Percentiles rank a stretch among this genome's conserved stretches.
phyloP scores from a whole-genome alignment of 2,797 vertebrate genomes.

The Zalophus californianus region DNA sequence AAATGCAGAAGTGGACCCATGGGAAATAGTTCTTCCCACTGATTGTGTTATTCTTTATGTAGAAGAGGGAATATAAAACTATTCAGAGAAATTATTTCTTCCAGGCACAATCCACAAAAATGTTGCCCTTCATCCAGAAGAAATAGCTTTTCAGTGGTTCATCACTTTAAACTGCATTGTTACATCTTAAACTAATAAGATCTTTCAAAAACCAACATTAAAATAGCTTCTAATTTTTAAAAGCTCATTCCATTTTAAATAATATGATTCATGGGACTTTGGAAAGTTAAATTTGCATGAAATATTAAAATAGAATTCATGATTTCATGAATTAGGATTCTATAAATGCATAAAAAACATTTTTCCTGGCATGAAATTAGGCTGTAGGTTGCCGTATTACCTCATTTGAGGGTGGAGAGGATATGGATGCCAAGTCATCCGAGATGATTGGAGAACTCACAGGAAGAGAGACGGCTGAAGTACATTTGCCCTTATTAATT shows the following conservation, averaged over 20 bases:
- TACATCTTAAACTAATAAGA: slow-evolving; percentile 10
- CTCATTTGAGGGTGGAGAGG: slow-evolving; percentile 85
- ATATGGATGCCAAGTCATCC: slow-evolving; percentile 66
- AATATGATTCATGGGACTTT: slow-evolving; percentile 26
- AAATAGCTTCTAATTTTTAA: slow-evolving; percentile 55
- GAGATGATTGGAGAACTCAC: slow-evolving; percentile 54
- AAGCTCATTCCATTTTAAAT: slow-evolving; percentile 56
- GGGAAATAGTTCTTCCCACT: background rate
- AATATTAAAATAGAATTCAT: background rate
- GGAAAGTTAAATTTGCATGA: slow-evolving; percentile 41
- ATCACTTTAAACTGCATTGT: background rate
- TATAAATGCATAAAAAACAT: background rate
- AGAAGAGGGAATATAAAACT: background rate
- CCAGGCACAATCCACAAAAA: background rate
- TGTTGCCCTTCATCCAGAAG: background rate
- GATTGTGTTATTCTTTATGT: background rate
- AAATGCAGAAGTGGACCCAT: background rate
- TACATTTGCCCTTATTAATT: slow-evolving; percentile 87
- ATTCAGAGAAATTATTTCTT: slow-evolving; percentile 54
- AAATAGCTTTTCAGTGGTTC: slow-evolving; percentile 11
- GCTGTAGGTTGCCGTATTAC: slow-evolving; percentile 83
- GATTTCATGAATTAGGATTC: background rate
- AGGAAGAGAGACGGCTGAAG: slow-evolving; percentile 66
- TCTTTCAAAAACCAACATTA: slow-evolving; percentile 41
- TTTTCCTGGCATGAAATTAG: slow-evolving; percentile 45